These are phyloP conservation scores for Caerostris darwini DNA, from an alignment of 1,140 invertebrate genomes.

Conservation along the genomic window DNA sequence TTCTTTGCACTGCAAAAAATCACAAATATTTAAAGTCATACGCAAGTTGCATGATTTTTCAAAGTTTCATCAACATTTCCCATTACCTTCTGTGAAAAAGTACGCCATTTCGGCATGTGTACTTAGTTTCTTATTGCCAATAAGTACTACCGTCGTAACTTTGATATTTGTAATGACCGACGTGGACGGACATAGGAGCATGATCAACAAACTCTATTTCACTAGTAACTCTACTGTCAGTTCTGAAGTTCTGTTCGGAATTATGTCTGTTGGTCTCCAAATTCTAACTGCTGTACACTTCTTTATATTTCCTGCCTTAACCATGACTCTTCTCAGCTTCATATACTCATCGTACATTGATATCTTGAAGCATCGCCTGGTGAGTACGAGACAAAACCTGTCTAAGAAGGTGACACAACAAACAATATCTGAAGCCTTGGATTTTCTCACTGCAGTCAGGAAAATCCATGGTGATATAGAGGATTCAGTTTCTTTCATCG, in stretches of 20 bases:
- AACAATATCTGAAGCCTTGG: neutral
- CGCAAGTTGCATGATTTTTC: neutral
- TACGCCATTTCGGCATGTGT: neutral
- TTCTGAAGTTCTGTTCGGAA: neutral
- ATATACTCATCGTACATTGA: neutral
- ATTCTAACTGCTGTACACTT: neutral
- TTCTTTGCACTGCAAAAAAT: neutral
- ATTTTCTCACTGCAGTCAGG: neutral
- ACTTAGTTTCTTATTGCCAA: neutral
- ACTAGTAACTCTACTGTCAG: neutral
- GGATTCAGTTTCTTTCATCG: conserved; percentile 14
- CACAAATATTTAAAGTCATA: neutral
- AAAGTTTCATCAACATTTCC: neutral
- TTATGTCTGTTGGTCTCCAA: neutral
- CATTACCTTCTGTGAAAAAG: neutral
- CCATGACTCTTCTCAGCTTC: conserved; percentile 25
- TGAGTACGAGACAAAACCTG: neutral
- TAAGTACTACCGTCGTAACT: neutral
- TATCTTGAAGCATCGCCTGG: neutral
- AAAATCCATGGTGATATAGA: neutral
- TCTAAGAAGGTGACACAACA: neutral
- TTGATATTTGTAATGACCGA: neutral
- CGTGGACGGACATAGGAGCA: neutral
- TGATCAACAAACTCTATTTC: neutral
- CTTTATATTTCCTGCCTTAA: conserved; percentile 42